Conservation (phyloP, 2,113 vertebrate genomes). For the Fukomys damarensis region DNA sequence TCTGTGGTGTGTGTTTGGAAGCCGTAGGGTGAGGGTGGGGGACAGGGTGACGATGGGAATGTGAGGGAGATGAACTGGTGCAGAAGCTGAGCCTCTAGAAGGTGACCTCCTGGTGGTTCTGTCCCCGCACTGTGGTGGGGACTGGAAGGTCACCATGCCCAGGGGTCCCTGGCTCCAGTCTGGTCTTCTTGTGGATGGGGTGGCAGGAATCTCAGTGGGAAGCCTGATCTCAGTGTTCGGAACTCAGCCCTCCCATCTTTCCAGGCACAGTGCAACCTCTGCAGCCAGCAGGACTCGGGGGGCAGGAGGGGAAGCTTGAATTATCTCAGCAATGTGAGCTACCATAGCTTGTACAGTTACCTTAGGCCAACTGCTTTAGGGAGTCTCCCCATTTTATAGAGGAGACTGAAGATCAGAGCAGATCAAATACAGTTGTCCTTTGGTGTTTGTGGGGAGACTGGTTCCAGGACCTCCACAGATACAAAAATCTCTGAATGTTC, state of each 20-base stretch:
- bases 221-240: neutral
- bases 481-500: neutral
- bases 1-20: neutral
- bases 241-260: neutral
- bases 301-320: neutral
- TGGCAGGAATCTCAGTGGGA: neutral
- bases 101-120: neutral
- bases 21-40: neutral
- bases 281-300: neutral
- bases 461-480: neutral
- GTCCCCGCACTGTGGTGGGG: neutral
- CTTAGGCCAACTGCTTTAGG: neutral
- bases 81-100: neutral
- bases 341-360: accelerated
- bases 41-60: no score
- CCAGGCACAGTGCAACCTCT: neutral
- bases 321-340: neutral
- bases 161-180: neutral
- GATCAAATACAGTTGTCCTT: neutral
- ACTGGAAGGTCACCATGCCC: accelerated
- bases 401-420: neutral
- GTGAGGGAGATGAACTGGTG: neutral
- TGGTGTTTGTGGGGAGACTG: neutral
- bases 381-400: neutral
- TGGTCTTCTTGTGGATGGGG: neutral